phyloP scores from a whole-genome alignment of 2,888 invertebrate genomes.

The Caenorhabditis afra region DNA sequence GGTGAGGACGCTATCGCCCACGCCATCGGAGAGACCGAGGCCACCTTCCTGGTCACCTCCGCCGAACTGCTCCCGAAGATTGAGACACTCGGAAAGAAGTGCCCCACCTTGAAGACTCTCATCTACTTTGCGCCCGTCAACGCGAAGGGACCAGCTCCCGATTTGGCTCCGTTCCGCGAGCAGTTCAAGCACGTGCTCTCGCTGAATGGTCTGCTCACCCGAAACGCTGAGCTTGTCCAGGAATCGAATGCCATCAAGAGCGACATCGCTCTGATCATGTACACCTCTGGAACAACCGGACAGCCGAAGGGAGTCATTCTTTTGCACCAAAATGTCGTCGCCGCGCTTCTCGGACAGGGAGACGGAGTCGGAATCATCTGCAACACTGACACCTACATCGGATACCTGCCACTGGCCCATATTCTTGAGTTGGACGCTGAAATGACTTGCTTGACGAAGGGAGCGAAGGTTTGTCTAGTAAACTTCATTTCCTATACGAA shows the following conservation, averaged over 20 bases:
- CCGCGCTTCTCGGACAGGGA: conserved; percentile 81
- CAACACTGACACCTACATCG: conserved; percentile 88
- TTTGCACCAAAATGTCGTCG: conserved; percentile 81
- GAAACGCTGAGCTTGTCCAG: conserved; percentile 57
- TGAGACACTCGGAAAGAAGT: conserved; percentile 64
- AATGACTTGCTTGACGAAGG: conserved; percentile 72
- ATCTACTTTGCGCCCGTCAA: conserved; percentile 73
- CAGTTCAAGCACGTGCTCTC: conserved; percentile 73
- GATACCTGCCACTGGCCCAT: conserved; percentile 95
- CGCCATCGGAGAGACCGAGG: conserved; percentile 96
- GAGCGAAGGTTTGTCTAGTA: conserved; percentile 48
- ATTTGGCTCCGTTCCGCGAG: conserved; percentile 55
- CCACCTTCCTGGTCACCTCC: conserved; percentile 92
- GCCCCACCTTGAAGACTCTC: conserved; percentile 71
- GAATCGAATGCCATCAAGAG: conserved; percentile 65
- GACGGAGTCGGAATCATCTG: conserved; percentile 78
- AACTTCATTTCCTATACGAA: not conserved
- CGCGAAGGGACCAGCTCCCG: conserved; percentile 44
- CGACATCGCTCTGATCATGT: conserved; percentile 92
- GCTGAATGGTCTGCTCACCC: conserved; percentile 63
- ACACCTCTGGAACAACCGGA: conserved; percentile 92
- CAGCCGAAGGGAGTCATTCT: conserved; percentile 81
- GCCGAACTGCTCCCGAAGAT: conserved; percentile 94
- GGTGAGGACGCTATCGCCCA: conserved; percentile 96
- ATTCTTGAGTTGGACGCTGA: conserved; percentile 94